Conservation (phyloP, 2,797 vertebrate species). For the Euthynnus affinis region DNA sequence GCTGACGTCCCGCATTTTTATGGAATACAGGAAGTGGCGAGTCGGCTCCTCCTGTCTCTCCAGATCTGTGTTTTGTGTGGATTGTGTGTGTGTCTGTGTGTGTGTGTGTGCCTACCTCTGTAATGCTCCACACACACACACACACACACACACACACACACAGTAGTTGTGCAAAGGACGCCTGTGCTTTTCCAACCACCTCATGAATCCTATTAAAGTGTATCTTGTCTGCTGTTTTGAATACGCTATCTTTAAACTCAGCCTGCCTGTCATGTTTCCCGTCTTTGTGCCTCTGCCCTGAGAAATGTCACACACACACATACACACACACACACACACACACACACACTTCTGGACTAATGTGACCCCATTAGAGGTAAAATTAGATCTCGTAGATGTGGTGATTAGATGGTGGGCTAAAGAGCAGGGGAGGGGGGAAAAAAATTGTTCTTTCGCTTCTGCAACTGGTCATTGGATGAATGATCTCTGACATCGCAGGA, state of each 20-base stretch:
- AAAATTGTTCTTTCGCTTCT: neutral
- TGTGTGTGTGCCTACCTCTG: slow-evolving; percentile 33
- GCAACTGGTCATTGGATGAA: neutral
- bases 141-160: neutral
- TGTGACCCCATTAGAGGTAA: slow-evolving; percentile 34
- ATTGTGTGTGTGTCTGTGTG: too few species aligned
- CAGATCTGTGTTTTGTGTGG: slow-evolving; percentile 18
- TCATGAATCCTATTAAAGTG: slow-evolving; percentile 25
- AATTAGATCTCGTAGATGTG: slow-evolving; percentile 10
- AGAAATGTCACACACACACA: slow-evolving; percentile 1
- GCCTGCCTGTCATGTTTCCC: slow-evolving; percentile 19
- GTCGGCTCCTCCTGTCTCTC: slow-evolving; percentile 45
- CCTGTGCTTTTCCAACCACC: slow-evolving; percentile 18
- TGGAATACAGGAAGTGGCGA: slow-evolving; percentile 65
- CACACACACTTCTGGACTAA: neutral
- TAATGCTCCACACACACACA: neutral
- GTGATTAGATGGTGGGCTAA: neutral
- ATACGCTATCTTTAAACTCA: slow-evolving; percentile 1
- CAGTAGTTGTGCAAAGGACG: neutral
- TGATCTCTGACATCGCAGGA: neutral
- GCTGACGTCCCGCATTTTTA: slow-evolving; percentile 52
- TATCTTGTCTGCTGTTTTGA: slow-evolving; percentile 40
- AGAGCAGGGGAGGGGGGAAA: slow-evolving; percentile 11
- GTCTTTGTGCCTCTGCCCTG: slow-evolving; percentile 9
- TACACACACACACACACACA: too few species aligned